Percentiles rank a stretch among this genome's conserved stretches.
Evolutionary conservation across 2,888 invertebrate genomes (phyloP).

Genomic region (Ligdia adustata): DNA sequence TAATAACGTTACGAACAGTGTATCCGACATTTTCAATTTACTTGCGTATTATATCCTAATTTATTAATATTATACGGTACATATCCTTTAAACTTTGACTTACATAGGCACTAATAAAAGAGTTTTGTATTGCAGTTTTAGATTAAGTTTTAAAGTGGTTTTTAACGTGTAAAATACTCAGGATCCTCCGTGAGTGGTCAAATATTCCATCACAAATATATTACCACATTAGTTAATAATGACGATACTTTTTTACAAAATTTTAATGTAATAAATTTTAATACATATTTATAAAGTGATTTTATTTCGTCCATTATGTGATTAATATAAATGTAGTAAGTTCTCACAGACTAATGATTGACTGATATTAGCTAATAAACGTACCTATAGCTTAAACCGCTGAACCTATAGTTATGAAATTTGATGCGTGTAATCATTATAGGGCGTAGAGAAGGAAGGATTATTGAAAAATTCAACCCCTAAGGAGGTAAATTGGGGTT

Average conservation of each 20-base stretch:
- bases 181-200: conserved; percentile 56
- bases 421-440: too few relatives aligned
- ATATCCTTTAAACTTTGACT: conserved; percentile 43
- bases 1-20: conserved; percentile 24
- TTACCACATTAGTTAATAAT: conserved; percentile 74
- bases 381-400: too few relatives aligned
- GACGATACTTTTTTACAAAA: conserved; percentile 72
- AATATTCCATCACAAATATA: conserved; percentile 75
- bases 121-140: conserved; percentile 30
- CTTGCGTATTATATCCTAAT: conserved; percentile 39
- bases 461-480: too few relatives aligned
- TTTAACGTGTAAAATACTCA: conserved; percentile 60
- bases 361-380: too few relatives aligned
- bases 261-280: conserved; percentile 67
- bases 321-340: too few relatives aligned
- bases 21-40: conserved; percentile 27
- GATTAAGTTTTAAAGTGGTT: conserved; percentile 29
- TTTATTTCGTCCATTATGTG: too few relatives aligned
- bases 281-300: conserved; percentile 52
- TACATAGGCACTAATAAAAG: conserved; percentile 34
- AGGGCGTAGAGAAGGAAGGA: too few relatives aligned
- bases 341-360: too few relatives aligned
- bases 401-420: too few relatives aligned
- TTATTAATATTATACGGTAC: conserved; percentile 46
- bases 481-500: too few relatives aligned